A percentile compares a stretch with the other conserved stretches of the same genome.
phyloP scores from a whole-genome alignment of 2,113 vertebrate genomes.

The Anser brachyrhynchus region DNA sequence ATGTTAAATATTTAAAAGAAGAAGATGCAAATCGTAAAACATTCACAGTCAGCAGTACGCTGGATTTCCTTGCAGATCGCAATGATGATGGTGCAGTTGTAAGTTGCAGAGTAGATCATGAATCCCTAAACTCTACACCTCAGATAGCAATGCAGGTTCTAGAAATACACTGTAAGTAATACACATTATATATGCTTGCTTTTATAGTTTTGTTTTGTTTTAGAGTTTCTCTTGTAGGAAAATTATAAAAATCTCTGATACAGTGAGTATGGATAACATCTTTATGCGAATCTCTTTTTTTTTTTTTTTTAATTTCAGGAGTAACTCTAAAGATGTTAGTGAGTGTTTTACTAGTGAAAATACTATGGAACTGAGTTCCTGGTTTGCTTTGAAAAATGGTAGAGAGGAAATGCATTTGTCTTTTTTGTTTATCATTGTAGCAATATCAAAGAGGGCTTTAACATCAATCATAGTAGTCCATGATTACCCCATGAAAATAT shows the following conservation, averaged over 20 bases:
- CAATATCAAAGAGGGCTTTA: not conserved
- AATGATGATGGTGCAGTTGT: conserved; percentile 90
- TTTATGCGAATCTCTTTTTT: not conserved
- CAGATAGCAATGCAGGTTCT: conserved; percentile 95
- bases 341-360: not conserved
- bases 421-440: not conserved
- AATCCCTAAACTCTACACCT: conserved; percentile 88
- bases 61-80: conserved; percentile 90
- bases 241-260: not conserved
- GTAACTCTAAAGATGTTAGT: not conserved
- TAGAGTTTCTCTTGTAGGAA: not conserved
- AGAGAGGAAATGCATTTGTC: not conserved
- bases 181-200: not conserved
- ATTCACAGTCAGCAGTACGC: conserved; percentile 89
- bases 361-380: not conserved
- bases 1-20: conserved; percentile 86
- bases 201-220: not conserved
- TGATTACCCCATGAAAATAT: not conserved
- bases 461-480: not conserved
- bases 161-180: conserved; percentile 97
- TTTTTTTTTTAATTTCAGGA: not conserved
- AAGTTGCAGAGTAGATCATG: conserved; percentile 95
- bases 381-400: not conserved
- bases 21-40: conserved; percentile 90
- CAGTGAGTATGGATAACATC: not conserved